Conservation (phyloP, 2,888 invertebrate species). For the Synergus itoensis region DNA sequence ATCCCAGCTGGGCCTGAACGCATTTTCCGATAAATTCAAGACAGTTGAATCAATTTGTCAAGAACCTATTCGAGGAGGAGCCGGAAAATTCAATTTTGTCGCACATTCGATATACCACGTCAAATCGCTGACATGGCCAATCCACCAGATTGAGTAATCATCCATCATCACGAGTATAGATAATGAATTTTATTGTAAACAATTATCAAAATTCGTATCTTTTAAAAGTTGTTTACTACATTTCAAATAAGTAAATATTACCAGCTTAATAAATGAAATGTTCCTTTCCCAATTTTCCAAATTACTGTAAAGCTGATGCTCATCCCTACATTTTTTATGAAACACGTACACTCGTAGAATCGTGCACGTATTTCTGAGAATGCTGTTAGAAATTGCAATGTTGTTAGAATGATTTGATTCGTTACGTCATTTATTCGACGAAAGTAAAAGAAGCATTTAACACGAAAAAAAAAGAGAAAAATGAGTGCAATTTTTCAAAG, state of each 20-base stretch:
- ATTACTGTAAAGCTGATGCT: not conserved
- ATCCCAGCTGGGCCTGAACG: not conserved
- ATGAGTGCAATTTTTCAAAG: not conserved
- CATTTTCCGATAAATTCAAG: slow-evolving; percentile 31
- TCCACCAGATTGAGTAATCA: not conserved
- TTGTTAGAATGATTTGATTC: not conserved
- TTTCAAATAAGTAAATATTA: not conserved
- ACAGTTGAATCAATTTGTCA: slow-evolving; percentile 39
- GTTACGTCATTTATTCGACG: slow-evolving; percentile 1
- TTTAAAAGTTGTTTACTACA: not conserved
- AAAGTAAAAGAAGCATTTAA: not conserved
- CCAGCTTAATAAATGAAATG: too few species aligned
- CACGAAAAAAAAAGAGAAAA: not conserved
- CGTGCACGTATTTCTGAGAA: too few species aligned
- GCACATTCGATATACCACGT: not conserved
- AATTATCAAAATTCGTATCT: not conserved
- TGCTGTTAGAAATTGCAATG: not conserved
- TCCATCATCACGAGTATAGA: not conserved
- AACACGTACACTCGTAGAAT: too few species aligned
- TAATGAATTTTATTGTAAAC: not conserved
- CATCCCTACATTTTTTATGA: not conserved
- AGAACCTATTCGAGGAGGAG: slow-evolving; percentile 2
- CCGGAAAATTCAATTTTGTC: slow-evolving; percentile 28
- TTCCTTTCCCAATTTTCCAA: too few species aligned
- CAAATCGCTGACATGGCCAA: not conserved